A percentile compares a stretch with the other conserved stretches of the same genome.
Conservation (phyloP, 1,140 invertebrate genomes). For the Dolichoris vasculosae region DNA sequence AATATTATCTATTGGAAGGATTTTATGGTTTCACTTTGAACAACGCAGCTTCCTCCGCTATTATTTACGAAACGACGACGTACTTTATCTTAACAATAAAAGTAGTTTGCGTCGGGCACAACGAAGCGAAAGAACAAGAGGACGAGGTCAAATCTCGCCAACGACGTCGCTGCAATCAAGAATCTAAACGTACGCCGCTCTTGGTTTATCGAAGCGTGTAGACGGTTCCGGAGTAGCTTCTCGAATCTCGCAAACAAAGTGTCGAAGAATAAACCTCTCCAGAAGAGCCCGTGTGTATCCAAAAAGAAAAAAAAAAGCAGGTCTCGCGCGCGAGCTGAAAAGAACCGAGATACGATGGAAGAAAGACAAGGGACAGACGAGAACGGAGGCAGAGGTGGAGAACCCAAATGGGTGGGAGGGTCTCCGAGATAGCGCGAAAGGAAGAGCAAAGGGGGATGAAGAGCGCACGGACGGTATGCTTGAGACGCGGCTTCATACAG, state of each 20-base stretch:
- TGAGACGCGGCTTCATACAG: conserved; percentile 28
- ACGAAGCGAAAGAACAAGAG: neutral
- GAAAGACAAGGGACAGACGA: conserved; percentile 15
- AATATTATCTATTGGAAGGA: conserved; percentile 52
- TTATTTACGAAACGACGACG: conserved; percentile 44
- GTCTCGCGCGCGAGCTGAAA: conserved; percentile 31
- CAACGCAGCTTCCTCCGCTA: neutral
- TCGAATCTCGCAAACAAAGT: conserved; percentile 50
- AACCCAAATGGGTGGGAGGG: neutral
- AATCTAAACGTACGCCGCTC: conserved; percentile 30
- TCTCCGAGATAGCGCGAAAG: neutral
- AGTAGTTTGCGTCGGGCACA: conserved; percentile 35
- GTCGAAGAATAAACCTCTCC: conserved; percentile 49
- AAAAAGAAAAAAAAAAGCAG: conserved; percentile 7
- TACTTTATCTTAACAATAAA: conserved; percentile 45
- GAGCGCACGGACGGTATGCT: neutral
- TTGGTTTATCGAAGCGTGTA: conserved; percentile 19
- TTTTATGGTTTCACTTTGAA: conserved; percentile 47
- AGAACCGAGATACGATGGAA: conserved; percentile 21
- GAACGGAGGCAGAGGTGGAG: neutral
- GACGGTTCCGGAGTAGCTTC: conserved; percentile 16
- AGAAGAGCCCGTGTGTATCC: conserved; percentile 3
- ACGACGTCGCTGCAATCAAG: conserved; percentile 11
- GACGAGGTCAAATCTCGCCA: neutral
- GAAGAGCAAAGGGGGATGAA: neutral